Percentiles rank a stretch among this genome's conserved stretches.
These are phyloP conservation scores for Psophia crepitans DNA, from an alignment of 2,113 vertebrate species.

Conservation along the genomic window DNA sequence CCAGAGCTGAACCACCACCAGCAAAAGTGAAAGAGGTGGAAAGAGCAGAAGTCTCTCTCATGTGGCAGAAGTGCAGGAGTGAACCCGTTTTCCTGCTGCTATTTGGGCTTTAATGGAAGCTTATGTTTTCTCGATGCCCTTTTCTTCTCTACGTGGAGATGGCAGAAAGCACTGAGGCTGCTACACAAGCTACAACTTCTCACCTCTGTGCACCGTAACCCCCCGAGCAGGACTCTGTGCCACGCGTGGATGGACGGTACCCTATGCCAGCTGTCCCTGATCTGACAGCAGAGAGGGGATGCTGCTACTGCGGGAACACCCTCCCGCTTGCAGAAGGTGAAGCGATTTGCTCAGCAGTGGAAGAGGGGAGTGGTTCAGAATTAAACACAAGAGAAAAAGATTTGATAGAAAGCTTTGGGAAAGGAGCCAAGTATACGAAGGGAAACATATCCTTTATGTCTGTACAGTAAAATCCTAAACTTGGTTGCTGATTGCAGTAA, in stretches of 20 bases:
- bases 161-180: background rate
- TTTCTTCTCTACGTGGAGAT: background rate
- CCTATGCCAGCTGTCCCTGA: background rate
- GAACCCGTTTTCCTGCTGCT: background rate
- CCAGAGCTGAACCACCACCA: background rate
- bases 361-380: background rate
- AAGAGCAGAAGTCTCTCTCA: background rate
- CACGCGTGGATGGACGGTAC: background rate
- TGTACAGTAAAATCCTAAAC: background rate
- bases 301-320: background rate
- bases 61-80: background rate
- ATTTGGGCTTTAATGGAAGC: background rate
- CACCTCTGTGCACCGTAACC: background rate
- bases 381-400: background rate
- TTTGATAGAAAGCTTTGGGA: background rate
- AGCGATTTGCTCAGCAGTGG: background rate
- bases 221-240: background rate
- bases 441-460: conserved; percentile 8
- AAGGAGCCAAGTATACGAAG: background rate
- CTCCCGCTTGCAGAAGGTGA: background rate
- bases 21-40: background rate
- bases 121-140: background rate
- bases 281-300: background rate
- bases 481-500: conserved; percentile 3
- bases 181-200: background rate